Base-by-base conservation (phyloP, 2,797 vertebrate species). In the Tympanoctomys barrerae region DNA sequence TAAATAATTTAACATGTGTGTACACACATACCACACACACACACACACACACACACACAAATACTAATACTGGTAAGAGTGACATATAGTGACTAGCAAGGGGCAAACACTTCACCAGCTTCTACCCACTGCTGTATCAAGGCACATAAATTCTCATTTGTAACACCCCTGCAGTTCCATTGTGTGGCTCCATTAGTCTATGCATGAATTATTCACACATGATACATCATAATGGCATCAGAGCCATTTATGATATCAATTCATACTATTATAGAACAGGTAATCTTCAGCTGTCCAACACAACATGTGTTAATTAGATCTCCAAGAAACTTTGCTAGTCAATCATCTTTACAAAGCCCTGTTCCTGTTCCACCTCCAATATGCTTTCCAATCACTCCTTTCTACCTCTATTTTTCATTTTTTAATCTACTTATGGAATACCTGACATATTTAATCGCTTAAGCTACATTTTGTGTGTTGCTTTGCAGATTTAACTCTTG, bases 71-170 rank as follows among this genome's bases (percentile, higher is more conserved):
- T 90, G 42, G 14, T 59, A 96, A 91, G 68, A 94, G 42, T 75
- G 36, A 85, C n/a, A 33, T 77, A 93, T 33, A 68, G 57, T 92
- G 66, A 95, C 82, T 42, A 49, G 28, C 36, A 33, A 93, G 61
- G 36, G 54, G 70, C 79, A 95, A 96, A 73, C 82, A 87, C 75
- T 70, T 21, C 6, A 93, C 91, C 70, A 92, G 78, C 87, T 90
- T 97, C 96, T 71, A 93, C 89, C 90, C 89, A 97, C 93, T 64
- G 90, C 49, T 97, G 87, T 96, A 91, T 97, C 96, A 94, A 97
- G 94, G 96, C 94, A 97, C 96, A 97, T 97, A 98, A 97, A 98
- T 97, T 97, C 97, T 98, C 93, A 97, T 98, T 98, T 97, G 97
- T 97, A 96, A 98, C 96, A 97, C 97, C 97, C 97, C 96, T 97